Conservation (phyloP, 2,113 vertebrate species). For the Leptobrachium leishanense region DNA sequence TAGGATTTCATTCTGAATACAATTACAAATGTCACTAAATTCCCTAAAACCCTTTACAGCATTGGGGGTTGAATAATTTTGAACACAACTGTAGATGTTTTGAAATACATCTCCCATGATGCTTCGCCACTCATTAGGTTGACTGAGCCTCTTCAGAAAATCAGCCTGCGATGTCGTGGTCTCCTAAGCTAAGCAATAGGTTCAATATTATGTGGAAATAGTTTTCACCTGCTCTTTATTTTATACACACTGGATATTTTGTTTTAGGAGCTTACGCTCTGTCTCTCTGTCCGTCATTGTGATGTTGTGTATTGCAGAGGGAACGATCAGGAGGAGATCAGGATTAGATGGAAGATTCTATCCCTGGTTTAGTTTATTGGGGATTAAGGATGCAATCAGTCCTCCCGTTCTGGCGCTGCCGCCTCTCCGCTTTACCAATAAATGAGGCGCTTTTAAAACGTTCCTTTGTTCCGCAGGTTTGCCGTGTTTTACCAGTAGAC, state of each 20-base stretch:
- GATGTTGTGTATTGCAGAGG: conserved; percentile 3
- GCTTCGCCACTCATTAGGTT: no score
- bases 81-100: no score
- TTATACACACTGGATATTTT: not conserved
- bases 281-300: conserved; percentile 9
- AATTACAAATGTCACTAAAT: no score
- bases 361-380: not conserved
- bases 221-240: no score
- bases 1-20: no score
- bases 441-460: not conserved
- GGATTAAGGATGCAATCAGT: conserved; percentile 12
- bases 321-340: conserved; percentile 8
- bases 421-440: conserved; percentile 21
- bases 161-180: no score
- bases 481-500: conserved; percentile 19
- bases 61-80: no score
- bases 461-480: conserved; percentile 35
- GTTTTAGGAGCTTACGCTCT: not conserved
- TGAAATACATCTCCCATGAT: no score
- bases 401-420: not conserved
- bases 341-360: conserved; percentile 16
- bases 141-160: no score
- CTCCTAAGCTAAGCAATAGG: no score
- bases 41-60: no score
- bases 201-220: no score